Conservation (phyloP, 2,888 invertebrate genomes). For the Cerastis rubricosa region DNA sequence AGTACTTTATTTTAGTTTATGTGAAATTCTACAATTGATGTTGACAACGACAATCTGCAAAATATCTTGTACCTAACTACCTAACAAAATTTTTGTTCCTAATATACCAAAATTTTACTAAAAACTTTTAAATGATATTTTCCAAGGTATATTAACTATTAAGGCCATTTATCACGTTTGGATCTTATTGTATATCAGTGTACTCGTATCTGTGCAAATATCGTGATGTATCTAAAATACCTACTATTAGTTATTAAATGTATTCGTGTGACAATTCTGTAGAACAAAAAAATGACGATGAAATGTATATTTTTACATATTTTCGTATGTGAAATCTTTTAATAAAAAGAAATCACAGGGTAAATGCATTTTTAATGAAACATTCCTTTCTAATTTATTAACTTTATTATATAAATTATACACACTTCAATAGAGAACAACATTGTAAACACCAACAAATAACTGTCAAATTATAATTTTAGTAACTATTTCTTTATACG, state of each 20-base stretch:
- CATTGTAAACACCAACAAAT: constrained; percentile 64
- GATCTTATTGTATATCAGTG: constrained; percentile 61
- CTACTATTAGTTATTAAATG: constrained; percentile 53
- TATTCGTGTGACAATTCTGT: constrained; percentile 65
- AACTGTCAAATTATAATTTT: constrained; percentile 63
- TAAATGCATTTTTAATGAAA: constrained; percentile 68
- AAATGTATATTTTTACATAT: constrained; percentile 75
- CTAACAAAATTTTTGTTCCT: constrained; percentile 45
- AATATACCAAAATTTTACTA: constrained; percentile 44
- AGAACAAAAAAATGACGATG: constrained; percentile 66
- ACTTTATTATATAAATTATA: constrained; percentile 74
- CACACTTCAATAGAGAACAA: constrained; percentile 65
- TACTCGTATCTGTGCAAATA: constrained; percentile 63
- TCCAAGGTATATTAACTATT: constrained; percentile 30
- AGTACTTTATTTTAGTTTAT: neutral
- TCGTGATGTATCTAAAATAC: constrained; percentile 65
- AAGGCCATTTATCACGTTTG: constrained; percentile 52
- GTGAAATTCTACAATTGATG: constrained; percentile 17
- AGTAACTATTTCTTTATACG: constrained; percentile 65
- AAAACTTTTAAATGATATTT: constrained; percentile 20
- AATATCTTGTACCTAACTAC: constrained; percentile 1
- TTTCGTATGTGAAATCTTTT: constrained; percentile 75
- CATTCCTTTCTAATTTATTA: constrained; percentile 58
- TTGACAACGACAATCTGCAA: constrained; percentile 1
- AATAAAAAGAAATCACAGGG: constrained; percentile 75